Conservation (phyloP, 2,113 vertebrate species). For the Prochilodus magdalenae region DNA sequence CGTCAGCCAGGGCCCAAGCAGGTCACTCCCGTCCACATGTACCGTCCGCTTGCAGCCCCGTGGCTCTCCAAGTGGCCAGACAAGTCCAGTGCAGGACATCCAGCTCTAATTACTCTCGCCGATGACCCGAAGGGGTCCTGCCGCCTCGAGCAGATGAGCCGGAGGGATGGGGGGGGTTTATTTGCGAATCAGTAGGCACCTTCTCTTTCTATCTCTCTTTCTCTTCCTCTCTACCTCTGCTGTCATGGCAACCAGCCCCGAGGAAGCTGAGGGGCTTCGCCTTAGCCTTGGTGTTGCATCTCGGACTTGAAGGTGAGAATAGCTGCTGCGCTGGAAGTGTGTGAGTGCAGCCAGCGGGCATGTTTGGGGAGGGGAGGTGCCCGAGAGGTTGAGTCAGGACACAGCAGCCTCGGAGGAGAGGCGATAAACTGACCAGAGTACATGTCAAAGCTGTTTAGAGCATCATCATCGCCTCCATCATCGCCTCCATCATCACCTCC, state of each 20-base stretch:
- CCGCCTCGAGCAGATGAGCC: background rate
- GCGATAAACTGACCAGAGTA: background rate
- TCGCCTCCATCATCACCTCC: background rate
- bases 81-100: background rate
- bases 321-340: background rate
- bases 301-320: constrained; percentile 40
- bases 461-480: background rate
- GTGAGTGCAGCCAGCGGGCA: background rate
- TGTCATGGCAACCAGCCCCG: constrained; percentile 52
- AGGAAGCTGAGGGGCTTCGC: constrained; percentile 15
- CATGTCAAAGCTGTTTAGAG: background rate
- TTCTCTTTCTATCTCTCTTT: background rate
- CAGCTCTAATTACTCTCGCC: constrained; percentile 19
- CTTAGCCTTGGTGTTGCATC: constrained; percentile 11
- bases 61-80: background rate
- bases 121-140: constrained; percentile 27
- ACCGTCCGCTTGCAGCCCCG: constrained; percentile 17
- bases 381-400: background rate
- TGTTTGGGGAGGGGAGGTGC: background rate
- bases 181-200: constrained; percentile 18
- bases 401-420: constrained; percentile 12
- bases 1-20: background rate
- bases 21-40: background rate
- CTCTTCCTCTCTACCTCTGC: constrained; percentile 13
- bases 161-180: constrained; percentile 12